Percentiles rank a stretch among this genome's conserved stretches.
These are phyloP conservation scores for Odocoileus virginianus DNA, from an alignment of 2,113 vertebrate genomes.

Conservation along the genomic window DNA sequence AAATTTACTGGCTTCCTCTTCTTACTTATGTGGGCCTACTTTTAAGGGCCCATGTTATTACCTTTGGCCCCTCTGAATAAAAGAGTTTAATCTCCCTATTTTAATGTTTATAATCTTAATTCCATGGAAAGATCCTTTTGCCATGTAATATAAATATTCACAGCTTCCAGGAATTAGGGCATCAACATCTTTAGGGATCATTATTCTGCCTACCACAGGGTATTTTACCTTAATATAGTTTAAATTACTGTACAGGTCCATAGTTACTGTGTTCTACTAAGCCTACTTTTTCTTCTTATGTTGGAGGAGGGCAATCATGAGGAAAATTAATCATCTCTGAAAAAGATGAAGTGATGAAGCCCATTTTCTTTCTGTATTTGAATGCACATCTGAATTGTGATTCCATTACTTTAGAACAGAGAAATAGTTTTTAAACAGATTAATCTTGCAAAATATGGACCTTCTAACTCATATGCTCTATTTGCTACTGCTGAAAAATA, in stretches of 20 bases:
- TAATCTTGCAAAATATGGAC: background rate
- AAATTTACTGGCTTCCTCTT: background rate
- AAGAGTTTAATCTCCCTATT: background rate
- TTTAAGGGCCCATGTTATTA: background rate
- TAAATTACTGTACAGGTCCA: background rate
- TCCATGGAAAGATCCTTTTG: background rate
- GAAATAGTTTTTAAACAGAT: background rate
- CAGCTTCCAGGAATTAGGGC: background rate
- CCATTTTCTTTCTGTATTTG: background rate
- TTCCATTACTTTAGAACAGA: background rate
- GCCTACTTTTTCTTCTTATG: background rate
- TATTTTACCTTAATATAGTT: conserved; percentile 9
- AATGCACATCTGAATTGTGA: background rate
- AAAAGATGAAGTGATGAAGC: background rate
- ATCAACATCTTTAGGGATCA: background rate
- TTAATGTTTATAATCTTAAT: background rate
- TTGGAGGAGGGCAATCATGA: background rate
- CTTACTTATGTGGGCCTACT: background rate
- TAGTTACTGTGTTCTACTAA: background rate
- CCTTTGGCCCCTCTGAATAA: background rate
- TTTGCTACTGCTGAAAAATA: background rate
- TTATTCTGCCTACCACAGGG: background rate
- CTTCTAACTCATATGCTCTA: background rate
- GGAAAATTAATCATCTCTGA: background rate
- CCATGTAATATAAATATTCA: background rate